These are phyloP conservation scores for Tethea ocularis DNA, from an alignment of 2,888 invertebrate species.

Conservation along the genomic window DNA sequence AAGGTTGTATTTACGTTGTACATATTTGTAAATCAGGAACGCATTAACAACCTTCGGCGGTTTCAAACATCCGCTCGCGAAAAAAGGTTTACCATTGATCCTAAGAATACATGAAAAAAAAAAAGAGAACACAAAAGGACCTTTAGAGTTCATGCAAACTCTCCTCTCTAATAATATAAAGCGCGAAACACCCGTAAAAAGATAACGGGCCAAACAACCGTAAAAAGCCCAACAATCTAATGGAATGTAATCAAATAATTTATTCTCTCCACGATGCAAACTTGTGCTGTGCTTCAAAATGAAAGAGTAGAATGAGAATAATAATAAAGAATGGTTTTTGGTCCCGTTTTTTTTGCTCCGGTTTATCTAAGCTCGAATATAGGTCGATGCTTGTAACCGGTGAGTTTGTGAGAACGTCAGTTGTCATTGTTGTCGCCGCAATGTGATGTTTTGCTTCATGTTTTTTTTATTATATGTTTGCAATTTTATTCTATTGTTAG, in stretches of 20 bases:
- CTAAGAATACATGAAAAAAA: not conserved
- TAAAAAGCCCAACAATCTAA: slow-evolving; percentile 33
- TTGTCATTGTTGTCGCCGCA: not conserved
- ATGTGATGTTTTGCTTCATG: not conserved
- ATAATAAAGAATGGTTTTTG: too few species aligned
- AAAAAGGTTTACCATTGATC: not conserved
- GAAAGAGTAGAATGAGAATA: not conserved
- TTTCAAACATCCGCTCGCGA: not conserved
- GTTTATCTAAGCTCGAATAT: slow-evolving; percentile 5
- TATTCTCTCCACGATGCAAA: slow-evolving; percentile 27
- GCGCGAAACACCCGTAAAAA: slow-evolving; percentile 23
- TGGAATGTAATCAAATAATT: slow-evolving; percentile 38
- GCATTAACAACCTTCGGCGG: not conserved
- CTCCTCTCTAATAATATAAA: not conserved
- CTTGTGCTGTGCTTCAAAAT: not conserved
- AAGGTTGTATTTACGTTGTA: too few species aligned
- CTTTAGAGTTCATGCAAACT: not conserved
- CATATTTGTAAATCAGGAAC: not conserved
- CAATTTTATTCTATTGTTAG: not conserved
- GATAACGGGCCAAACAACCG: slow-evolving; percentile 33
- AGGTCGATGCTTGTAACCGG: slow-evolving; percentile 3
- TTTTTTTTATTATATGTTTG: not conserved
- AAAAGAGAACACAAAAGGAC: not conserved
- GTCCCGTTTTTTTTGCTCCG: not conserved
- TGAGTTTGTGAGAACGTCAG: not conserved